phyloP scores from a whole-genome alignment of 2,888 invertebrate genomes.

The Drosophila nigricruria region DNA sequence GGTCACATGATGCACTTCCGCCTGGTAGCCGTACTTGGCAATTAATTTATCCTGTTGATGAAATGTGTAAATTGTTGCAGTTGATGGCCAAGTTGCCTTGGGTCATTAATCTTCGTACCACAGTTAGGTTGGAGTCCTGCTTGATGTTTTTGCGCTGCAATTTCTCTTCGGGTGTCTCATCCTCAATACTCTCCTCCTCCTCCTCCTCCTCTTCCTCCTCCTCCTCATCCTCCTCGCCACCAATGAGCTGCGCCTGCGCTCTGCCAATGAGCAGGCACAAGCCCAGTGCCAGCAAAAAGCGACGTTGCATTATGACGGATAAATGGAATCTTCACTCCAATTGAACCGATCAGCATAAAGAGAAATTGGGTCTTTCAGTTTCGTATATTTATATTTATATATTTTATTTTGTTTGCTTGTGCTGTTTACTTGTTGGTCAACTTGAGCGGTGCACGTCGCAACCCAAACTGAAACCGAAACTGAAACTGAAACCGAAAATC shows the following conservation, averaged over 20 bases:
- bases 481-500: slow-evolving; percentile 27
- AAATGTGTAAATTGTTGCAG: slow-evolving; percentile 51
- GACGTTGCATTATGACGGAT: slow-evolving; percentile 49
- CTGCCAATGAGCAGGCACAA: slow-evolving; percentile 59
- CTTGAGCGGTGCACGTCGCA: slow-evolving; percentile 58
- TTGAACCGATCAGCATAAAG: slow-evolving; percentile 43
- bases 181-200: slow-evolving; percentile 82
- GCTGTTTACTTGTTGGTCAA: slow-evolving; percentile 44
- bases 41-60: slow-evolving; percentile 86
- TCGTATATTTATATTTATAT: slow-evolving; percentile 4
- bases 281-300: slow-evolving; percentile 50
- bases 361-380: slow-evolving; percentile 53
- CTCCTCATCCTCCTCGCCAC: slow-evolving; percentile 83
- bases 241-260: slow-evolving; percentile 71
- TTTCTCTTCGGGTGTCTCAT: slow-evolving; percentile 81
- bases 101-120: slow-evolving; percentile 78
- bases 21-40: slow-evolving; percentile 88
- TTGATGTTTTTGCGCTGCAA: slow-evolving; percentile 80
- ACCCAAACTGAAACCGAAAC: slow-evolving; percentile 67
- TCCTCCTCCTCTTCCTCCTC: slow-evolving; percentile 82
- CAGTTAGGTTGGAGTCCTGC: slow-evolving; percentile 81
- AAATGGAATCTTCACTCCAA: slow-evolving; percentile 14
- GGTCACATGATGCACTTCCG: slow-evolving; percentile 88
- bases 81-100: neutral
- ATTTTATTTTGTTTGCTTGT: slow-evolving; percentile 8